Conservation (phyloP, 2,888 invertebrate genomes). For the Lasioglossum villosulum region DNA sequence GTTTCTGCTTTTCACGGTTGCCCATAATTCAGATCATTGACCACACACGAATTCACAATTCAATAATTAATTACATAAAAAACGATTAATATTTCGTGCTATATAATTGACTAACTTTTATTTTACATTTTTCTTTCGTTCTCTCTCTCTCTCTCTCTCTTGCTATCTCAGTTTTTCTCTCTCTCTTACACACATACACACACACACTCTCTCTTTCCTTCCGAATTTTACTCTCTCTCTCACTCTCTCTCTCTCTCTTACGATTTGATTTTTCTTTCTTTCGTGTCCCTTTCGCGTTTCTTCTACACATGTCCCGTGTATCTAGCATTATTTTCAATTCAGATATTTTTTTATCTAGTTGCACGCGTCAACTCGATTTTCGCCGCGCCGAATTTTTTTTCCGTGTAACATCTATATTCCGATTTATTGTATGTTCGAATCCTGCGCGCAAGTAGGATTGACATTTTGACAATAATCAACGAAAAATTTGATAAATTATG, state of each 20-base stretch:
- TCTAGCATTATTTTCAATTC: background rate
- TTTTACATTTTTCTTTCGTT: constrained; percentile 75
- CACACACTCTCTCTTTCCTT: constrained; percentile 35
- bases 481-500: constrained; percentile 79
- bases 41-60: constrained; percentile 61
- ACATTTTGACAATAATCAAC: constrained; percentile 66
- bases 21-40: constrained; percentile 81
- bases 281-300: constrained; percentile 34
- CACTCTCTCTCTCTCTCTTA: constrained; percentile 26
- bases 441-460: constrained; percentile 55
- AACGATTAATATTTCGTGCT: constrained; percentile 79
- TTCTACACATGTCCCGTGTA: background rate
- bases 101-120: constrained; percentile 83
- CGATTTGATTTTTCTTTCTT: constrained; percentile 35
- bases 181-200: background rate
- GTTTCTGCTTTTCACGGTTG: constrained; percentile 77
- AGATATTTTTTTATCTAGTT: constrained; percentile 25
- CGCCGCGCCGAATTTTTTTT: constrained; percentile 18
- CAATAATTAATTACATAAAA: constrained; percentile 79
- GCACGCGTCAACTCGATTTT: constrained; percentile 15
- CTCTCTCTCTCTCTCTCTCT: constrained; percentile 11
- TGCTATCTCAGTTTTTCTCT: too few species aligned
- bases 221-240: constrained; percentile 17
- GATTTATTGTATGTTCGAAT: constrained; percentile 48
- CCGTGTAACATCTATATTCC: constrained; percentile 43